Evolutionary conservation across 2,888 invertebrate species (phyloP), one percentile per base, ranked within the genome.

Genomic region (Oscheius sp.): DNA sequence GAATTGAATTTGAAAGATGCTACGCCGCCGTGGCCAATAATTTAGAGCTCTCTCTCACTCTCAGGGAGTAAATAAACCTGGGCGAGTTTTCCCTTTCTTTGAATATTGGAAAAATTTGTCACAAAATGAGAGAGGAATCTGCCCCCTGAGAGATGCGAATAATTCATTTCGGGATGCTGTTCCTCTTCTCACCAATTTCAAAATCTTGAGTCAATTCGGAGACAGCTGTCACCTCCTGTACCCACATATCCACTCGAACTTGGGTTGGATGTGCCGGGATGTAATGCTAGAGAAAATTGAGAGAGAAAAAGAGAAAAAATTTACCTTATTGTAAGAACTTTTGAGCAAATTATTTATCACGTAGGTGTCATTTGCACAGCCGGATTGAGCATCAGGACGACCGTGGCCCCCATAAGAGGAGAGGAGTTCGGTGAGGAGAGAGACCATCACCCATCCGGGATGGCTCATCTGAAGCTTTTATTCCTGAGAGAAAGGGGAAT

Each of bases 371-470:
- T 86, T 86, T 45, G 85, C 83, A 71, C 86, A 86, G 42, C 74
- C 67, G 6, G 69, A 69, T 10, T 61, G 61, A n/a, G n/a, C n/a
- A 31, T 69, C 33, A 6, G 72, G 66, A 29, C 71, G 70, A n/a
- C 70, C 72, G 10, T 73, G 71, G 46, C 75, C 83, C 31, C 76
- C 77, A 12, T 74, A 83, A 25, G 82, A 80, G 33, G 82, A 76
- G 63, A 86, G 75, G 10, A 86, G 68, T 64, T 86, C 86, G 27
- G 86, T 84, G 45, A 86, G 76, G 50, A 86, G 82, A 48, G 85
- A 84, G 20, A 86, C 84, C 82, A 86, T 85, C 73, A 86, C 83
- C 86, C 86, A 86, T 20, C 84, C 84, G 25, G 85, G 85, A 71
- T 86, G 84, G 63, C 80, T 78, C 84, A 86, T 86, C 79, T 82